Evolutionary conservation across 1,140 invertebrate genomes (phyloP).

Genomic region (Cephus cinctus): DNA sequence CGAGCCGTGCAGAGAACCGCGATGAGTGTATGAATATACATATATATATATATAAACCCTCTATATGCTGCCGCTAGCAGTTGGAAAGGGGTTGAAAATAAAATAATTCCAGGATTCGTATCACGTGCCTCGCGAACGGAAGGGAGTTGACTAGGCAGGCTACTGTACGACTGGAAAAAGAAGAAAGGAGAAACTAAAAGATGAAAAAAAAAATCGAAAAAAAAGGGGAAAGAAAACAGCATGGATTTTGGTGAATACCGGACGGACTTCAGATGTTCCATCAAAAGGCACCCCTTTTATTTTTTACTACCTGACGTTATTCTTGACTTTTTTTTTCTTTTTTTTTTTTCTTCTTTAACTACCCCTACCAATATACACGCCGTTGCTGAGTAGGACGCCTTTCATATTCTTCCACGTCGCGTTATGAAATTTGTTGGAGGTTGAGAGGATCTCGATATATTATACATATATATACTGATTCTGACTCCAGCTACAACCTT

Average conservation of each 20-base stretch:
- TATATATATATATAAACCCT: neutral
- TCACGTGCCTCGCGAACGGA: conserved; percentile 32
- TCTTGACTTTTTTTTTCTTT: no score
- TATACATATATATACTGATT: conserved; percentile 6
- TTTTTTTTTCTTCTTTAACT: no score
- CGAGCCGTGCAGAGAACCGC: no score
- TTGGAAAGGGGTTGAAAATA: conserved; percentile 46
- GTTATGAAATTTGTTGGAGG: conserved; percentile 27
- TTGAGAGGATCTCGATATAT: conserved; percentile 14
- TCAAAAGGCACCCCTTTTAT: no score
- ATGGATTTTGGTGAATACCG: no score
- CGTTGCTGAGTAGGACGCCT: no score
- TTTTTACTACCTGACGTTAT: no score
- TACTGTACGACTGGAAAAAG: no score
- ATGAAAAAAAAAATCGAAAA: neutral
- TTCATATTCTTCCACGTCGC: conserved; percentile 23
- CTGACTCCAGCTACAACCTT: no score
- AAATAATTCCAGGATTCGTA: conserved; percentile 42
- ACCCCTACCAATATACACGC: no score
- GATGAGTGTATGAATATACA: neutral
- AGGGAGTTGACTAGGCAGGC: no score
- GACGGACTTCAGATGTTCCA: no score
- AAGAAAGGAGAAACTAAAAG: neutral
- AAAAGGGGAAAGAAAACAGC: neutral
- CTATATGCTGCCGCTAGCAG: conserved; percentile 11